Percentiles rank a stretch among this genome's conserved stretches.
phyloP scores from a whole-genome alignment of 1,140 invertebrate species.

The Drosophila sproati region DNA sequence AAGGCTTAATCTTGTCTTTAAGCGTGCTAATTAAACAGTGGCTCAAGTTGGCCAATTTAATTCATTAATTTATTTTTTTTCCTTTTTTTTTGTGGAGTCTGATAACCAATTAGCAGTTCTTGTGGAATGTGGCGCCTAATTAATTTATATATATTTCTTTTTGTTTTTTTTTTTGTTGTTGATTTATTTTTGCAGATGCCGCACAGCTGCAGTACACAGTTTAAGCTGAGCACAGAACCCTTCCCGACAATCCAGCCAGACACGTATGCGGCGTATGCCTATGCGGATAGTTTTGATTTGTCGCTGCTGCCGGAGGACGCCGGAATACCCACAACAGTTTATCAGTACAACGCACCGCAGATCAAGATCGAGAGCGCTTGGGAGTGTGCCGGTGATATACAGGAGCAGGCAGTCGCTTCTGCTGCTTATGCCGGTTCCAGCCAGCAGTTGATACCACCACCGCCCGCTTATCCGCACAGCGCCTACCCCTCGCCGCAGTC shows the following conservation, averaged over 20 bases:
- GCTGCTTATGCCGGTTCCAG: conserved; percentile 21
- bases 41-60: conserved; percentile 16
- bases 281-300: conserved; percentile 89
- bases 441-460: conserved; percentile 74
- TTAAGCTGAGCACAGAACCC: conserved; percentile 85
- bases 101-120: conserved; percentile 49
- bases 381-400: conserved; percentile 49
- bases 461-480: conserved; percentile 71
- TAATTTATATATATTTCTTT: neutral
- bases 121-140: conserved; percentile 7
- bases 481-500: conserved; percentile 81
- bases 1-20: conserved; percentile 25
- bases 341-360: conserved; percentile 76
- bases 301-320: conserved; percentile 89
- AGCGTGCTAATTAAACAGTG: conserved; percentile 41
- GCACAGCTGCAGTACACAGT: conserved; percentile 89
- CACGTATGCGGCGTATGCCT: conserved; percentile 88
- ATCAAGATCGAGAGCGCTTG: conserved; percentile 80
- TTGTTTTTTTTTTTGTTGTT: conserved; percentile 1
- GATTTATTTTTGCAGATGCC: conserved; percentile 89
- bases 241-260: conserved; percentile 82
- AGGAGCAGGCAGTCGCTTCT: conserved; percentile 33
- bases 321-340: conserved; percentile 78
- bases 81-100: conserved; percentile 11
- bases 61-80: conserved; percentile 30